Evolutionary conservation across 2,888 invertebrate genomes (phyloP).

Genomic region (Octodonta nipae): DNA sequence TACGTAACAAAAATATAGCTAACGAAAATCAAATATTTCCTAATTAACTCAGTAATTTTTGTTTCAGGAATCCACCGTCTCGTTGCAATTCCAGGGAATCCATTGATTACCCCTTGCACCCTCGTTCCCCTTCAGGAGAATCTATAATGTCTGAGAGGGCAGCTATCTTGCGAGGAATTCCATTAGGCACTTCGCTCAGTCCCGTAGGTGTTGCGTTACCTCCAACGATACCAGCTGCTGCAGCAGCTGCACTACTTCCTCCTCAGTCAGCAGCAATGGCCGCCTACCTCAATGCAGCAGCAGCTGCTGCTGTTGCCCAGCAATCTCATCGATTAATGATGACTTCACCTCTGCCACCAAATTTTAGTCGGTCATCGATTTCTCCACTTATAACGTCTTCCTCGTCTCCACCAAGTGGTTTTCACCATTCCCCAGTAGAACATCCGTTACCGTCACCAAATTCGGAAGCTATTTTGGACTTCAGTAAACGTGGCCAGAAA

Average conservation of each 20-base stretch:
- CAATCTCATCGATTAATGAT: slow-evolving; percentile 63
- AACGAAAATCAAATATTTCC: too few relatives aligned
- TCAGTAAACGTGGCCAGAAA: slow-evolving; percentile 50
- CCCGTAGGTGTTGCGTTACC: slow-evolving; percentile 53
- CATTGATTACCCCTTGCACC: slow-evolving; percentile 41
- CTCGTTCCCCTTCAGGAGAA: slow-evolving; percentile 64
- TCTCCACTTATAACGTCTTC: slow-evolving; percentile 62
- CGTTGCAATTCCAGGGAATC: slow-evolving; percentile 74
- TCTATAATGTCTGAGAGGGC: slow-evolving; percentile 57
- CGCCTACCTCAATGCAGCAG: slow-evolving; percentile 62
- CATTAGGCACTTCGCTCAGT: slow-evolving; percentile 48
- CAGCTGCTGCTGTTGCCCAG: slow-evolving; percentile 47
- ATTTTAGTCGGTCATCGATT: slow-evolving; percentile 38
- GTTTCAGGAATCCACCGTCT: slow-evolving; percentile 65
- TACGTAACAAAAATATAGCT: background rate
- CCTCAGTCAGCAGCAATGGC: slow-evolving; percentile 74
- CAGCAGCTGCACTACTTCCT: slow-evolving; percentile 48
- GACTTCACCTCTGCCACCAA: slow-evolving; percentile 43
- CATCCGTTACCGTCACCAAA: slow-evolving; percentile 45
- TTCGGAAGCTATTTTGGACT: slow-evolving; percentile 58
- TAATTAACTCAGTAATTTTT: slow-evolving; percentile 33
- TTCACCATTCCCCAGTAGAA: slow-evolving; percentile 30
- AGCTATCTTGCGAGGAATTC: slow-evolving; percentile 35
- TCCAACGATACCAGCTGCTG: slow-evolving; percentile 53
- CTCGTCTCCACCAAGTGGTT: slow-evolving; percentile 38